These are phyloP conservation scores for Luidia sarsii DNA, from an alignment of 53 echinoderm and acorn worm genomes.

Conservation along the genomic window DNA sequence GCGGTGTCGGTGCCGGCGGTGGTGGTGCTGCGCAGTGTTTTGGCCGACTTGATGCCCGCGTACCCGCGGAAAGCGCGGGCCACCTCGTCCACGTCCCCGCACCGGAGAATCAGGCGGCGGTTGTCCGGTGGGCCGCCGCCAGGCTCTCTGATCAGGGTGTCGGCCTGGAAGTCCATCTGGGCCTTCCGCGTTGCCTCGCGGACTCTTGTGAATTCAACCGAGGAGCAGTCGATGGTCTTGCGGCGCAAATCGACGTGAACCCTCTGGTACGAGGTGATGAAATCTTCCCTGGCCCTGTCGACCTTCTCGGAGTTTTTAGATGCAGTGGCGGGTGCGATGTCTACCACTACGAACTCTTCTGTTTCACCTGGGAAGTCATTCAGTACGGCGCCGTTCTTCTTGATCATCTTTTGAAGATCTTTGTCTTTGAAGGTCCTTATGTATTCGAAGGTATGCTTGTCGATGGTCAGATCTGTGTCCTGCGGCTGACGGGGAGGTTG, in stretches of 20 bases:
- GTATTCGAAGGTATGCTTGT: conserved; percentile 15
- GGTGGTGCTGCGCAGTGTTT: neutral
- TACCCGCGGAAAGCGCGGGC: neutral
- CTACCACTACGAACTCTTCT: neutral
- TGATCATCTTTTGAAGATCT: neutral
- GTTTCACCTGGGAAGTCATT: neutral
- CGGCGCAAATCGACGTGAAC: neutral
- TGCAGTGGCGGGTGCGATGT: neutral
- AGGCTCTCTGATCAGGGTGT: neutral
- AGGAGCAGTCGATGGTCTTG: conserved; percentile 11
- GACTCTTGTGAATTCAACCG: neutral
- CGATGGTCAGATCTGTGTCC: neutral
- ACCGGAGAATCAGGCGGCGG: conserved; percentile 18
- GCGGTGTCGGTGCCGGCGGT: neutral
- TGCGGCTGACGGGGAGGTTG: too few species aligned
- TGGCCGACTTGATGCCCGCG: conserved; percentile 26
- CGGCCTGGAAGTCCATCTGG: neutral
- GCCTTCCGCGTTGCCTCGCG: neutral
- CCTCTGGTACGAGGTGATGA: neutral
- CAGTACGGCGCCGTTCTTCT: neutral
- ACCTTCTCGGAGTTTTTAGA: neutral
- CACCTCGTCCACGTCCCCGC: conserved; percentile 8
- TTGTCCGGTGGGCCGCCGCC: neutral
- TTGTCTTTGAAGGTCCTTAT: neutral
- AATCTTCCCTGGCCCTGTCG: neutral